Evolutionary conservation across 2,797 vertebrate species (phyloP).

Genomic region (Mycteria americana): DNA sequence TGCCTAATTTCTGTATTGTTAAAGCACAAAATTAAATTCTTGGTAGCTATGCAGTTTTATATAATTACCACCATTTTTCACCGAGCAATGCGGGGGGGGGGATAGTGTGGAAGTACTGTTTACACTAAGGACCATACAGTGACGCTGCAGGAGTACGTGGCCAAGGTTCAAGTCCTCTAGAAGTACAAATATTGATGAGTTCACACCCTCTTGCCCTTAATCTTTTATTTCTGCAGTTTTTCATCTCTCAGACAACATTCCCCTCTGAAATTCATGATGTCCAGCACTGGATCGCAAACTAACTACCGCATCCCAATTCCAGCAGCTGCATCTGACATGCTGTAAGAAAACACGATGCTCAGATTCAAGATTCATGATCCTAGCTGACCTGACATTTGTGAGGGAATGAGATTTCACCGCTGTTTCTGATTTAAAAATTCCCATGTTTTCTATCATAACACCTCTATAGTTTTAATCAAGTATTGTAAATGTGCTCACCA

Average conservation of each 20-base stretch:
- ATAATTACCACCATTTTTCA: slow-evolving; percentile 51
- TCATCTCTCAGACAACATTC: neutral
- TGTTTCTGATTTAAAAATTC: neutral
- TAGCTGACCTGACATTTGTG: neutral
- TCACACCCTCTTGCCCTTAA: neutral
- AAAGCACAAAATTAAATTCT: slow-evolving; percentile 47
- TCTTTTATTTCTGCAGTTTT: neutral
- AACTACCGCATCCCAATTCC: neutral
- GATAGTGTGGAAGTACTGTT: neutral
- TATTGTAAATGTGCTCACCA: neutral
- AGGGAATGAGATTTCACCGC: neutral
- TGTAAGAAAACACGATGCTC: neutral
- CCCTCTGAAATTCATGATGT: neutral
- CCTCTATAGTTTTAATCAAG: neutral
- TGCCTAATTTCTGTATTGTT: slow-evolving; percentile 49
- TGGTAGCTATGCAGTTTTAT: slow-evolving; percentile 24
- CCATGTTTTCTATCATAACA: neutral
- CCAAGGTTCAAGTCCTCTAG: neutral
- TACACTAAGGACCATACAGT: neutral
- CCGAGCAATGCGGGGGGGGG: accelerated
- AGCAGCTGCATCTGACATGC: neutral
- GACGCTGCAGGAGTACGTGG: neutral
- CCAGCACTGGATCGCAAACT: neutral
- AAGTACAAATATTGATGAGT: neutral
- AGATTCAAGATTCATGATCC: neutral